Conservation (phyloP, 2,888 invertebrate genomes). For the Hydrotaea cyrtoneurina region DNA sequence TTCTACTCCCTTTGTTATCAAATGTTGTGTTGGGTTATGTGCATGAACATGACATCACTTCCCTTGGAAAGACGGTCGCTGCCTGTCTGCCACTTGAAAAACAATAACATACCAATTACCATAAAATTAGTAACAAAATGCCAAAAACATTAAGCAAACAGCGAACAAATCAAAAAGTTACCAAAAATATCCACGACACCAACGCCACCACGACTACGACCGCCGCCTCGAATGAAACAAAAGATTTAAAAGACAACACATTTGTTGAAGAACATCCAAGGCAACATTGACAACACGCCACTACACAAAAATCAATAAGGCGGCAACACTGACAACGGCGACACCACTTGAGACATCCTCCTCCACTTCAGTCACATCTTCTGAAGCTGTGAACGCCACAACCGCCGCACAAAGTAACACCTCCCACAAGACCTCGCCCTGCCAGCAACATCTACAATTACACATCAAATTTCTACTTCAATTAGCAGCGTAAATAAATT, state of each 20-base stretch:
- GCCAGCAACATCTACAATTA: conserved; percentile 45
- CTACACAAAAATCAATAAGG: neutral
- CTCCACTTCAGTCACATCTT: neutral
- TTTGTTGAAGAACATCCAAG: conserved; percentile 48
- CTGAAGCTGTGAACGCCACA: neutral
- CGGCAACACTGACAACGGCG: neutral
- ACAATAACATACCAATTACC: conserved; percentile 26
- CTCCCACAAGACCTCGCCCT: conserved; percentile 22
- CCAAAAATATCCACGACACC: conserved; percentile 33
- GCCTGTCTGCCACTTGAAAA: conserved; percentile 4
- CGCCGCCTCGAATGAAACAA: conserved; percentile 45
- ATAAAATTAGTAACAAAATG: conserved; percentile 19
- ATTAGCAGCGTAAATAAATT: conserved; percentile 73
- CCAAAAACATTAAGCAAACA: conserved; percentile 23
- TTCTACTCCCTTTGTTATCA: neutral
- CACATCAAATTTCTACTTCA: conserved; percentile 69
- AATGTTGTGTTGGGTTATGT: neutral
- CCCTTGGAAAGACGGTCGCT: neutral
- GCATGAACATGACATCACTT: conserved; percentile 9
- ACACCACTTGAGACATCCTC: conserved; percentile 25
- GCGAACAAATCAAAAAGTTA: conserved; percentile 28
- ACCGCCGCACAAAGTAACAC: conserved; percentile 7
- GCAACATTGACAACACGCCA: neutral
- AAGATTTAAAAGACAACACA: conserved; percentile 44
- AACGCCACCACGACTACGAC: conserved; percentile 47